Percentiles rank a stretch among this genome's conserved stretches.
Conservation (phyloP, 2,888 invertebrate species). For the Oligia strigilis region DNA sequence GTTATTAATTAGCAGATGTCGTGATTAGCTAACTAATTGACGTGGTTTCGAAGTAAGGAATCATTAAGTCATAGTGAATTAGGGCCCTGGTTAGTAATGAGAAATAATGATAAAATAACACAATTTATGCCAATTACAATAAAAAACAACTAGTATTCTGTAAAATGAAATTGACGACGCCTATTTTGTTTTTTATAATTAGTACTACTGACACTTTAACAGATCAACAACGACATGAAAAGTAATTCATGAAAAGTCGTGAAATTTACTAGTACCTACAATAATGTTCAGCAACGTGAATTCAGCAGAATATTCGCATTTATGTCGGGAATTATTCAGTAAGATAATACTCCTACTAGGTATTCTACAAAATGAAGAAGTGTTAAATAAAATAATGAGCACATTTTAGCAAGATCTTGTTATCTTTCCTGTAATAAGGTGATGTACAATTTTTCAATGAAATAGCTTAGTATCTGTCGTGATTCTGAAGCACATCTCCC, state of each 20-base stretch:
- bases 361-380: conserved; percentile 1
- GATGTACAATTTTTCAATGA: background rate
- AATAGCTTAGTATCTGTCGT: background rate
- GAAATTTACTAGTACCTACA: background rate
- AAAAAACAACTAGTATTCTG: background rate
- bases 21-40: no score
- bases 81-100: background rate
- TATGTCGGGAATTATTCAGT: background rate
- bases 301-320: conserved; percentile 10
- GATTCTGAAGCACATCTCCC: background rate
- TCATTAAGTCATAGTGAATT: no score
- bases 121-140: background rate
- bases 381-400: conserved; percentile 12
- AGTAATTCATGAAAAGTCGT: no score
- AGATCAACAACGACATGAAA: background rate
- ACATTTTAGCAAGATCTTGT: conserved; percentile 13
- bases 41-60: no score
- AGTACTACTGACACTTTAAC: background rate
- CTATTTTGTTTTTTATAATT: no score
- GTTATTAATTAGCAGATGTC: no score
- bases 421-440: background rate
- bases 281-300: background rate
- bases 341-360: background rate
- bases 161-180: background rate
- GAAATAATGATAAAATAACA: background rate